Base-by-base conservation (phyloP, 2,113 vertebrate species). In the Eurystomus gularis region DNA sequence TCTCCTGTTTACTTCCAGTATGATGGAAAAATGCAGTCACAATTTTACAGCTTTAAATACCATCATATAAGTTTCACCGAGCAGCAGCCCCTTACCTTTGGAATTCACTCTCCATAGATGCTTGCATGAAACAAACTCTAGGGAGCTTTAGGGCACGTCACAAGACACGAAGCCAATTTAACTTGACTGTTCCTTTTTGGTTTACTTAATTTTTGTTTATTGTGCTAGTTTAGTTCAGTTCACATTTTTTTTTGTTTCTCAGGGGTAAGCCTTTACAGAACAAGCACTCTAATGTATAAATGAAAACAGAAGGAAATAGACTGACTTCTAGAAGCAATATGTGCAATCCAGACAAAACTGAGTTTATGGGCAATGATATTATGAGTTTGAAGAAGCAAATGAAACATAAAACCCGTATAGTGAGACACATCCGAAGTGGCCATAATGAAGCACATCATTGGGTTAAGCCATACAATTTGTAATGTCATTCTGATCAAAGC, bases 291-390 rank as follows among this genome's bases (percentile, higher is more conserved):
- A 66, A 88, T 3, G 13, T 55, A 88, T 71, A 90, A 88, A 86
- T 68, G 92, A 86, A 88, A 96, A 83, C 85, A 88, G 82, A 94
- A 96, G 84, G 62, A 94, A 85, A 68, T 4, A 73, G 57, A 64
- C 48, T 72, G 51, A 82, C 58, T 86, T 83, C 29, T 65, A 94
- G 82, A 88, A 88, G 54, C 44, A 52, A 3, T 79, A 77, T 33
- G 40, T 54, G 37, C 44, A 86, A 58, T 66, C 25, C 79, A 80
- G 62, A 70, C 46, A 90, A 79, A 96, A 83, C 51, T 39, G 40
- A 93, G 49, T 80, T 85, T 55, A 62, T n/a, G 39, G 16, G 46
- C 80, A 93, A 83, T 62, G 71, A 64, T 33, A n/a, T 1, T 39
- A n/a, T 21, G 35, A 80, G 55, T 57, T 1, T 84, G 57, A 75